Percentiles rank a stretch among this genome's conserved stretches.
Conservation (phyloP, 2,888 invertebrate species). For the Colletes collaris region DNA sequence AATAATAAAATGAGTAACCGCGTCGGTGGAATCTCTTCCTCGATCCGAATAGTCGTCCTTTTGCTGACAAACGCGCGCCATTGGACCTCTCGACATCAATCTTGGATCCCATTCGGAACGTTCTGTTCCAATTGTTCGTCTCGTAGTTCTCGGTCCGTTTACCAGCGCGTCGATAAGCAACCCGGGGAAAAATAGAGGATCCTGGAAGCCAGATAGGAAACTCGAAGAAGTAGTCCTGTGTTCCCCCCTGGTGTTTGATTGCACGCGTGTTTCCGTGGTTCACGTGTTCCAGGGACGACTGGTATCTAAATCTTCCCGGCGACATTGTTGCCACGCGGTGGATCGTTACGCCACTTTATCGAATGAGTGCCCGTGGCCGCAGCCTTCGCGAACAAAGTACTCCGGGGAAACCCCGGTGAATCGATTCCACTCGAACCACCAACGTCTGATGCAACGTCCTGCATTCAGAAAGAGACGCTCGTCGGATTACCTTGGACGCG, state of each 20-base stretch:
- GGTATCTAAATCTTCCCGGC: background rate
- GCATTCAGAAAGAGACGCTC: constrained; percentile 5
- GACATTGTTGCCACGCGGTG: background rate
- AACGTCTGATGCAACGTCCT: constrained; percentile 12
- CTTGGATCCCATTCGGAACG: too few species aligned
- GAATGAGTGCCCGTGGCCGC: constrained; percentile 13
- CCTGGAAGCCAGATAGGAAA: too few species aligned
- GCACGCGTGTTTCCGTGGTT: background rate
- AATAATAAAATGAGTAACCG: too few species aligned
- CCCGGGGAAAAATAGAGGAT: too few species aligned
- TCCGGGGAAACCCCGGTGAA: constrained; percentile 27
- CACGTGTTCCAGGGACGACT: background rate
- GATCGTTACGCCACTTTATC: constrained; percentile 30
- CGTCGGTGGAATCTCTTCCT: too few species aligned
- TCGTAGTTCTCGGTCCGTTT: too few species aligned
- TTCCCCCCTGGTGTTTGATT: background rate
- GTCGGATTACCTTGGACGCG: background rate
- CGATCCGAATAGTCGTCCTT: too few species aligned
- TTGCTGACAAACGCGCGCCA: too few species aligned
- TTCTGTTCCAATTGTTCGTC: too few species aligned
- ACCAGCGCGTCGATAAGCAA: too few species aligned
- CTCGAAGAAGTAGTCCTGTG: background rate
- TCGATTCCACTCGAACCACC: constrained; percentile 41
- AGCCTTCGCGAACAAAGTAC: constrained; percentile 36
- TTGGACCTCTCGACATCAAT: too few species aligned